Percentiles rank a stretch among this genome's conserved stretches.
Conservation (phyloP, 1,140 invertebrate genomes). For the Lasaia peninsularis region DNA sequence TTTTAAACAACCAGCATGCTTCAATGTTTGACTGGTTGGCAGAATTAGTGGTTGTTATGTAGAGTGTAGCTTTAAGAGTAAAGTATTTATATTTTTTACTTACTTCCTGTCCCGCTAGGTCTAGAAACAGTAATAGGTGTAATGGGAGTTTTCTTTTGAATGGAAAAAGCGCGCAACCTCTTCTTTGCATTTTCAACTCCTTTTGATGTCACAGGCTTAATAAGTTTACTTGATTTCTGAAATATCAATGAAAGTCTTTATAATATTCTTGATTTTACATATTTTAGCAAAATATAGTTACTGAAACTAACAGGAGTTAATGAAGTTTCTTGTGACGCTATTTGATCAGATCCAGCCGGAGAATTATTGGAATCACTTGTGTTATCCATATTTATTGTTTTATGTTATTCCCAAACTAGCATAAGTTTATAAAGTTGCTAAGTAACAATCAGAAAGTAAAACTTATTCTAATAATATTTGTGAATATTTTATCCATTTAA, state of each 20-base stretch:
- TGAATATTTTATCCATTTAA: too few species aligned
- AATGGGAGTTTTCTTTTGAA: slow-evolving; percentile 63
- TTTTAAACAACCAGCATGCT: too few species aligned
- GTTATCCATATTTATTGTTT: neutral
- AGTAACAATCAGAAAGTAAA: too few species aligned
- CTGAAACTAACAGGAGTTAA: neutral
- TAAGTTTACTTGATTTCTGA: neutral
- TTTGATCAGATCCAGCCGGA: neutral
- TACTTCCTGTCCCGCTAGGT: slow-evolving; percentile 40
- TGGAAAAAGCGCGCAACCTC: slow-evolving; percentile 65
- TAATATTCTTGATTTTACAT: neutral
- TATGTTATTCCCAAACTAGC: neutral
- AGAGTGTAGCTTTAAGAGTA: neutral
- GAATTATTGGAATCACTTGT: neutral
- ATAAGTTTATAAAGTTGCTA: neutral
- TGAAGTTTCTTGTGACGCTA: neutral
- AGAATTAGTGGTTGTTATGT: too few species aligned
- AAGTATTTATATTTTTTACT: slow-evolving; percentile 30
- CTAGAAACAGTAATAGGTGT: slow-evolving; percentile 42
- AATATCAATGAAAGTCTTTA: neutral
- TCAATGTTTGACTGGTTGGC: too few species aligned
- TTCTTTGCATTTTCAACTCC: slow-evolving; percentile 67
- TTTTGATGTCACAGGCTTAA: slow-evolving; percentile 34
- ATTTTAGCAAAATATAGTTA: neutral
- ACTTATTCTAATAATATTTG: too few species aligned